phyloP scores from a whole-genome alignment of 2,888 invertebrate species.

The Stramonita haemastoma region DNA sequence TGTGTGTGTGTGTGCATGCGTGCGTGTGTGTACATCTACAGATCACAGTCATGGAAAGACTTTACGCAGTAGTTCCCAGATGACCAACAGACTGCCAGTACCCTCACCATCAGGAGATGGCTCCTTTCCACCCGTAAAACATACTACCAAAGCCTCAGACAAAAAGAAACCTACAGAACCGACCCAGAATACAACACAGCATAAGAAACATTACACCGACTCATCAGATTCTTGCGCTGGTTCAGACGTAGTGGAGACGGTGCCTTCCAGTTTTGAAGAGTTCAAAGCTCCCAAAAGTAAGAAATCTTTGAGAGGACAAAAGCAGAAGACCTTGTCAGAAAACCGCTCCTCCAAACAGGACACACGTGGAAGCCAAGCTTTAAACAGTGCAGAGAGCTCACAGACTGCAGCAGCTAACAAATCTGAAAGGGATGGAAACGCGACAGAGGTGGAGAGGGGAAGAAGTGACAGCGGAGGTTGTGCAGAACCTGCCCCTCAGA shows the following conservation, averaged over 20 bases:
- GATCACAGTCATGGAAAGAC: not conserved
- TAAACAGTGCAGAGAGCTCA: not conserved
- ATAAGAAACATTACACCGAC: not conserved
- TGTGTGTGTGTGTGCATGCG: not conserved
- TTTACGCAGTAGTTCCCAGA: constrained; percentile 17
- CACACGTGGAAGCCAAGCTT: not conserved
- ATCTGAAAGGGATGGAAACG: not conserved
- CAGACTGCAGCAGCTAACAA: not conserved
- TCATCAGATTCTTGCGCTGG: not conserved
- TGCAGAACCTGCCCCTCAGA: not conserved
- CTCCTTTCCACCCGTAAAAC: not conserved
- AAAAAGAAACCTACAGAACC: not conserved
- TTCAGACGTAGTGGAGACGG: not conserved
- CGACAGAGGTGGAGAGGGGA: not conserved
- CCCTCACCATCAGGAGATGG: not conserved
- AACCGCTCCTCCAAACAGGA: not conserved
- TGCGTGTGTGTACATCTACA: not conserved
- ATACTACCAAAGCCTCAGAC: not conserved
- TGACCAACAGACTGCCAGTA: not conserved
- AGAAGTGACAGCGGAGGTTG: not conserved
- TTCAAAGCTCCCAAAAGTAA: constrained; percentile 28
- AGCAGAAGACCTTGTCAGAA: not conserved
- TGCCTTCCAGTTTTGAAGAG: constrained; percentile 36
- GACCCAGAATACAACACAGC: not conserved
- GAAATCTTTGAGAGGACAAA: not conserved